phyloP scores from a whole-genome alignment of 2,888 invertebrate genomes.

The Polyommatus icarus region DNA sequence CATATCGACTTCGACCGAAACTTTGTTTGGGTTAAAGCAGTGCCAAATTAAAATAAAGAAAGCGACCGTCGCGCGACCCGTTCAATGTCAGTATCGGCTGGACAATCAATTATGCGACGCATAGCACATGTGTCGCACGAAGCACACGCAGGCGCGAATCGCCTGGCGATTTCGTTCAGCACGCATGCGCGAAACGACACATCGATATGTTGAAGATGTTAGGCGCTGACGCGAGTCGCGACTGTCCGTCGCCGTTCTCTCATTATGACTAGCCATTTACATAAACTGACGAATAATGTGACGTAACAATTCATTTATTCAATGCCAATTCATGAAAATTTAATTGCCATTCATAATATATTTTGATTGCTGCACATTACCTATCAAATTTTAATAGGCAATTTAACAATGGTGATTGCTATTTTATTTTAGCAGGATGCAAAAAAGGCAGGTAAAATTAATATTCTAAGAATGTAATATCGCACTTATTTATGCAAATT shows the following conservation, averaged over 20 bases:
- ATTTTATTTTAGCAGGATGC: conserved; percentile 28
- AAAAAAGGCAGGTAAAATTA: background rate
- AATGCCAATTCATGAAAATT: background rate
- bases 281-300: background rate
- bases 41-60: conserved; percentile 64
- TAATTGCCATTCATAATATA: background rate
- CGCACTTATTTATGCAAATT: conserved; percentile 12
- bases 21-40: conserved; percentile 50
- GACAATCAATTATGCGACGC: conserved; percentile 77
- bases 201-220: conserved; percentile 51
- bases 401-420: conserved; percentile 30
- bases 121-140: conserved; percentile 67
- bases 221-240: conserved; percentile 61
- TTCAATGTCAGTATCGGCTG: conserved; percentile 78
- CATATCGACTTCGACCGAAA: conserved; percentile 47
- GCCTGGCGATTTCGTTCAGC: conserved; percentile 42
- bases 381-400: background rate
- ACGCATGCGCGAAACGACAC: conserved; percentile 61
- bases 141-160: conserved; percentile 60
- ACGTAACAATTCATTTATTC: background rate
- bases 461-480: background rate
- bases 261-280: conserved; percentile 1
- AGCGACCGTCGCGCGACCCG: conserved; percentile 57
- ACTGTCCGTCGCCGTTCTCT: conserved; percentile 58
- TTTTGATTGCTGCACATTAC: background rate